Conservation (phyloP, 2,113 vertebrate genomes). For the Peromyscus polionotus region DNA sequence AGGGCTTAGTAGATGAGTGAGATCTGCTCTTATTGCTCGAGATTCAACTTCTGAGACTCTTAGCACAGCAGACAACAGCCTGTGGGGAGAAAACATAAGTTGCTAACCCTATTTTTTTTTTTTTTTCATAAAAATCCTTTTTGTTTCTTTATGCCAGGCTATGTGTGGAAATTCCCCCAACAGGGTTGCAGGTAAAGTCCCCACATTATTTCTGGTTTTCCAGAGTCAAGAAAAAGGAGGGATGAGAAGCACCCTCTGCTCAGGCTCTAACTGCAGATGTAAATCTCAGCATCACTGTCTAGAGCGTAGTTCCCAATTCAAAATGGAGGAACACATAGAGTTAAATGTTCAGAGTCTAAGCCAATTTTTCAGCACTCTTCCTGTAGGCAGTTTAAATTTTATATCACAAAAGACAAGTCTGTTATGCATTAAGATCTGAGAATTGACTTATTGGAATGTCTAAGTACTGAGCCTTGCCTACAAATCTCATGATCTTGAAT, state of each 20-base stretch:
- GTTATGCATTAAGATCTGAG: not conserved
- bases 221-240: not conserved
- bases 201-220: conserved; percentile 7
- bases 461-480: not conserved
- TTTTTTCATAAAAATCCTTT: not conserved
- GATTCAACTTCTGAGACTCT: conserved; percentile 99
- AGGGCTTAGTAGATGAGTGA: conserved; percentile 96
- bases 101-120: conserved; percentile 1
- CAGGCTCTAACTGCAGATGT: not conserved
- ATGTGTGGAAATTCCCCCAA: not conserved
- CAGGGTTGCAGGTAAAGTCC: not conserved
- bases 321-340: not conserved
- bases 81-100: conserved; percentile 85
- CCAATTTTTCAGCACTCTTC: not conserved
- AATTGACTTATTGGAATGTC: not conserved
- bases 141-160: conserved; percentile 55
- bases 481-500: not conserved
- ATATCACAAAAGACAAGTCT: not conserved
- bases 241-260: not conserved
- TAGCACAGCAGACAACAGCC: conserved; percentile 96
- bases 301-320: not conserved
- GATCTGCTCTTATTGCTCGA: conserved; percentile 96
- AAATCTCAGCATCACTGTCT: not conserved
- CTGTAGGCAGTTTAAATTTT: not conserved
- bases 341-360: not conserved